These are phyloP conservation scores for Shargacucullia verbasci DNA, from an alignment of 2,888 invertebrate species.

Conservation along the genomic window DNA sequence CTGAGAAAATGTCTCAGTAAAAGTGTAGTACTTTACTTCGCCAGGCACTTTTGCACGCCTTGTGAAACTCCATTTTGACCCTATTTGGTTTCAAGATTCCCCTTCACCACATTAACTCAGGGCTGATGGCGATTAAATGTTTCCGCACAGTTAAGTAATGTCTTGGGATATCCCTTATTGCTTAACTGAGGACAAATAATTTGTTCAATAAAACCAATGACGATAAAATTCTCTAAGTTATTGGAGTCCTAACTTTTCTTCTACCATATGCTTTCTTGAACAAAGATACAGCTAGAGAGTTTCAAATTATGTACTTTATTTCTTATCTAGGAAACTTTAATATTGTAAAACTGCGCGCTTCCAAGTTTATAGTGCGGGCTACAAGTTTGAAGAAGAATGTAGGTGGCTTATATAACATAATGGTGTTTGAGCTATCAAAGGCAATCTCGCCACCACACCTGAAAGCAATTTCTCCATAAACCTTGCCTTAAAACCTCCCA, in stretches of 20 bases:
- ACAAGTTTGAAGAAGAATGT: conserved; percentile 12
- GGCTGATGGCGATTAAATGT: conserved; percentile 19
- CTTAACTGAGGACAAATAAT: conserved; percentile 11
- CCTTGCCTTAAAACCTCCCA: conserved; percentile 12
- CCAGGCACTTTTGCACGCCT: conserved; percentile 55
- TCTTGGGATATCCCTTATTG: conserved; percentile 1
- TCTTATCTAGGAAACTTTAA: conserved; percentile 22
- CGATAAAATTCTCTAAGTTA: not conserved
- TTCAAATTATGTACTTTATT: conserved; percentile 24
- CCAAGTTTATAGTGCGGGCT: conserved; percentile 2
- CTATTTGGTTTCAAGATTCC: conserved; percentile 54
- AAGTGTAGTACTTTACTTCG: conserved; percentile 31
- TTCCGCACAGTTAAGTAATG: conserved; percentile 10
- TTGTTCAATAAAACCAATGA: conserved; percentile 1
- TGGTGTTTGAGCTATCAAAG: conserved; percentile 13
- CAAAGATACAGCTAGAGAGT: conserved; percentile 16
- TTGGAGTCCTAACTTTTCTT: not conserved
- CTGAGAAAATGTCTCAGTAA: conserved; percentile 23
- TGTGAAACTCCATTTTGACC: conserved; percentile 55
- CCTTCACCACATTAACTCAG: conserved; percentile 14
- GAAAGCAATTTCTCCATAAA: conserved; percentile 38
- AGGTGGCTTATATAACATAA: conserved; percentile 3
- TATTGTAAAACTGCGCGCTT: conserved; percentile 7
- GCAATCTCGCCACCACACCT: conserved; percentile 21
- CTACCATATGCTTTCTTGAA: conserved; percentile 1